Conservation (phyloP, 2,888 invertebrate species). For the Macrosiphum euphorbiae region DNA sequence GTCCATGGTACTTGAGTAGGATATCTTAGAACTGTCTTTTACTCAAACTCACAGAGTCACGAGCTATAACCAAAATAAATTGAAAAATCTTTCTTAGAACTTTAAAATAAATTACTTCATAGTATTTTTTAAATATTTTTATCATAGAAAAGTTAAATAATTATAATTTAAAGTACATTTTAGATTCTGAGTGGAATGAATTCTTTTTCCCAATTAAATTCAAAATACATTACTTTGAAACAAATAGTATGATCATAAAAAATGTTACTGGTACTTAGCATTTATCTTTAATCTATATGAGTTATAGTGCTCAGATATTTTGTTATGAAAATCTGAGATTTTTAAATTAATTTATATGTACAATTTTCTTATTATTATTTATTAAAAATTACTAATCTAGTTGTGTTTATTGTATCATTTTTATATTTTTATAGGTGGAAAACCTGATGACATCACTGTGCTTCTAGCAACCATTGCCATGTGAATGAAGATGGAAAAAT, state of each 20-base stretch:
- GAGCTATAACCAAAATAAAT: background rate
- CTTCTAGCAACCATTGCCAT: conserved; percentile 91
- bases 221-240: background rate
- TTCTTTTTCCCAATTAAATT: background rate
- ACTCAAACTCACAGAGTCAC: background rate
- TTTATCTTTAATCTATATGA: background rate
- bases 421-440: conserved; percentile 83
- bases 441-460: conserved; percentile 99
- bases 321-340: background rate
- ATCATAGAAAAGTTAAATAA: background rate
- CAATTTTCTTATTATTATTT: background rate
- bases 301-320: background rate
- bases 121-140: background rate
- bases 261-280: background rate
- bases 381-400: background rate
- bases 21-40: background rate
- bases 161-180: background rate
- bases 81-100: background rate
- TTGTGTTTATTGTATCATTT: conserved; percentile 43
- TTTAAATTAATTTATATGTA: background rate
- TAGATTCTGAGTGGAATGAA: too few relatives aligned
- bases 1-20: background rate
- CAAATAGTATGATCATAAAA: too few relatives aligned
- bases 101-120: background rate
- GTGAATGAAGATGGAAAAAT: conserved; percentile 67